These are phyloP conservation scores for Hirudinaria manillensis DNA, from an alignment of 2,888 invertebrate species.

Conservation along the genomic window DNA sequence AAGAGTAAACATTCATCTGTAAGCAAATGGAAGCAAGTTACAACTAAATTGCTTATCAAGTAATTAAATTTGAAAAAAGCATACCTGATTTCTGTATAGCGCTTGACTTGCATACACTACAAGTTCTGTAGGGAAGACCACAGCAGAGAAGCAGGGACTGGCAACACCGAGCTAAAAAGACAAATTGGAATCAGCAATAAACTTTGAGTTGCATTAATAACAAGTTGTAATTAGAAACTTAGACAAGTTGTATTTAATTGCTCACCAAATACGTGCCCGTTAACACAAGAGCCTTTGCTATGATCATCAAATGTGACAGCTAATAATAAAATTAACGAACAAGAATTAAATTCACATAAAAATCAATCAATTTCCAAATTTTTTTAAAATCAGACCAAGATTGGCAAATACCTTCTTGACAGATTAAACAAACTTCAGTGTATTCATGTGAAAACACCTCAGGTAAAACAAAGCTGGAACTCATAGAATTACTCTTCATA, in stretches of 20 bases:
- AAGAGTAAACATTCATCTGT: background rate
- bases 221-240: no score
- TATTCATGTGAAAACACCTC: background rate
- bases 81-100: background rate
- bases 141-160: background rate
- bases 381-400: background rate
- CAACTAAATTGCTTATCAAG: background rate
- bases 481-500: background rate
- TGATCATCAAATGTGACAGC: constrained; percentile 1
- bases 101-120: background rate
- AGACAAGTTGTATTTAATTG: no score
- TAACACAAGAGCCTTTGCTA: background rate
- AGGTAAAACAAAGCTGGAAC: background rate
- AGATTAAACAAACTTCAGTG: background rate
- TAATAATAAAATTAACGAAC: background rate
- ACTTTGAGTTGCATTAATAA: background rate
- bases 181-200: background rate
- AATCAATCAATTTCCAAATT: no score
- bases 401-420: background rate
- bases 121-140: background rate
- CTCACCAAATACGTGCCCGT: background rate
- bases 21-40: no score
- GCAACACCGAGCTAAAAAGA: constrained; percentile 1
- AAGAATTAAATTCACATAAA: background rate
- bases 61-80: background rate